A percentile compares a stretch with the other conserved stretches of the same genome.
These are phyloP conservation scores for Drosophila kikkawai DNA, from an alignment of 1,140 invertebrate genomes.

Conservation along the genomic window DNA sequence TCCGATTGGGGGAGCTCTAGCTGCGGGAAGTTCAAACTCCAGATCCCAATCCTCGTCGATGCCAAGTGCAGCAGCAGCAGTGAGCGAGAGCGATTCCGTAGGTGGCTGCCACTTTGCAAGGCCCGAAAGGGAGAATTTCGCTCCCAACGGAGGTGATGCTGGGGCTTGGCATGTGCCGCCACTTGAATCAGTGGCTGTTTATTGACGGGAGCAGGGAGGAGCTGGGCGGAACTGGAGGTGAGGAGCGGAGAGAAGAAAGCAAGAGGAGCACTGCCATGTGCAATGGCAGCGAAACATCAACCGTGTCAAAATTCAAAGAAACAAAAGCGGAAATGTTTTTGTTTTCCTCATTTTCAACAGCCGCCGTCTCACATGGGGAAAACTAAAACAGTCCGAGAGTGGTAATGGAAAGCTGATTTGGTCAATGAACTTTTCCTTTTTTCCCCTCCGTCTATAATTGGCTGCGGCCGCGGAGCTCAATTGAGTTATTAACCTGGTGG, in stretches of 20 bases:
- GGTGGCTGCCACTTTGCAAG: constrained; percentile 75
- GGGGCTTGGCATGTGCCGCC: constrained; percentile 67
- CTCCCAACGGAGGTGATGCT: background rate
- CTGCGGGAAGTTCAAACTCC: constrained; percentile 50
- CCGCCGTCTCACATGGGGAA: constrained; percentile 44
- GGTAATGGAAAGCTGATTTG: constrained; percentile 66
- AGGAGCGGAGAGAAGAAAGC: constrained; percentile 1
- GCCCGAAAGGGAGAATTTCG: constrained; percentile 15
- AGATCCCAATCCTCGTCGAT: constrained; percentile 42
- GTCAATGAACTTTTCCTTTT: constrained; percentile 66
- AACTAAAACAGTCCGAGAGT: constrained; percentile 59
- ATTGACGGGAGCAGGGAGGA: constrained; percentile 23
- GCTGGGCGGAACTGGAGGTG: constrained; percentile 1
- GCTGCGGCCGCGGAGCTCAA: constrained; percentile 4
- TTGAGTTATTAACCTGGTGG: constrained; percentile 28
- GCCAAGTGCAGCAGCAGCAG: constrained; percentile 53
- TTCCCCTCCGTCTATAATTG: constrained; percentile 29
- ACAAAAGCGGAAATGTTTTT: constrained; percentile 82
- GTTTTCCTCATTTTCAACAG: constrained; percentile 78
- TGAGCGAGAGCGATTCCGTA: constrained; percentile 56
- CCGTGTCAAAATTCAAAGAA: constrained; percentile 80
- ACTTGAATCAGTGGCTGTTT: constrained; percentile 64
- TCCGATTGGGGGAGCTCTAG: constrained; percentile 50
- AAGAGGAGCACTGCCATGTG: constrained; percentile 31
- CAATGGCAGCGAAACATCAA: constrained; percentile 50